A percentile compares a stretch with the other conserved stretches of the same genome.
Conservation (phyloP, 2,113 vertebrate species). For the Sinocyclocheilus grahami region DNA sequence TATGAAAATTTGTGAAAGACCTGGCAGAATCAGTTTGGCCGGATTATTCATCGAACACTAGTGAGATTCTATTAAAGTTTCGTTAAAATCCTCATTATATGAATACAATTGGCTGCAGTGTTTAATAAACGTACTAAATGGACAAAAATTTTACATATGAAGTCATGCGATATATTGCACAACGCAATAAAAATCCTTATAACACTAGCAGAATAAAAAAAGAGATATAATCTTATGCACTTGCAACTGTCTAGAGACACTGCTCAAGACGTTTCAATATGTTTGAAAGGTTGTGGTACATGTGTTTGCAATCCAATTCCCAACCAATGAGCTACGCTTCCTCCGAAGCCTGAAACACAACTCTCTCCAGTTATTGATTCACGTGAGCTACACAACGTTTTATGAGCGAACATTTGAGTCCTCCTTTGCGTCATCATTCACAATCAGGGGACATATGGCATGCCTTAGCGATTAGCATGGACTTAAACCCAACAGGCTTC, state of each 20-base stretch:
- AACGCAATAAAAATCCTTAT: constrained; percentile 1
- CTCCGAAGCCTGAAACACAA: constrained; percentile 41
- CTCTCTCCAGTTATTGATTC: constrained; percentile 47
- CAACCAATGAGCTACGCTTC: not conserved
- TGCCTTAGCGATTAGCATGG: constrained; percentile 57
- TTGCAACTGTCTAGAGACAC: constrained; percentile 13
- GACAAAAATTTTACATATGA: not conserved
- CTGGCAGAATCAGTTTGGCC: not conserved
- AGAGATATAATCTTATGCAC: not conserved
- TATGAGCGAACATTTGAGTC: constrained; percentile 55
- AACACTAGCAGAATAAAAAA: constrained; percentile 9
- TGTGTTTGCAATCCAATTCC: constrained; percentile 41
- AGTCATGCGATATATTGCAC: not conserved
- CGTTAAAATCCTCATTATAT: not conserved
- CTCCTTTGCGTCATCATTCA: constrained; percentile 58
- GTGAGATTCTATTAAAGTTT: not conserved
- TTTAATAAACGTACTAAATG: not conserved
- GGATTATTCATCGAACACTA: not conserved
- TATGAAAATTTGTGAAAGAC: not conserved
- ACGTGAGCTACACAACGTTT: constrained; percentile 46
- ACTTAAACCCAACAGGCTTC: constrained; percentile 50
- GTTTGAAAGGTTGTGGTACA: constrained; percentile 24
- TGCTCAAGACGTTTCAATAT: constrained; percentile 9
- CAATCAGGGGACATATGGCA: constrained; percentile 60
- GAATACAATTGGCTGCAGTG: not conserved